Evolutionary conservation across 1,140 invertebrate species (phyloP).

Genomic region (Nymphalis io): DNA sequence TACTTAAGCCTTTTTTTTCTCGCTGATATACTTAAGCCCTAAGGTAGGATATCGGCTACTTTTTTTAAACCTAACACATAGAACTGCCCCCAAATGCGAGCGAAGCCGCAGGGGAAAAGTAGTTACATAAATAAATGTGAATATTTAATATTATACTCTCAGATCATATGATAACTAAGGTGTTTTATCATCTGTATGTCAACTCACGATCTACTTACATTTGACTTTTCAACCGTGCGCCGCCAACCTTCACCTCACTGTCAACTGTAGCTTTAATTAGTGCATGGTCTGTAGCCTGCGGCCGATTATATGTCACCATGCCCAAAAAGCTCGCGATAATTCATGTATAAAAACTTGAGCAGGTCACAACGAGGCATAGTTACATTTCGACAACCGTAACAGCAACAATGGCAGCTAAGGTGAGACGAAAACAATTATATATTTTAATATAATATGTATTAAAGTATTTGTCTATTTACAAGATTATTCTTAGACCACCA

Average conservation of each 20-base stretch:
- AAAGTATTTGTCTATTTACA: too few species aligned
- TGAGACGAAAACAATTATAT: conserved; percentile 17
- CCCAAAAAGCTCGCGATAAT: conserved; percentile 38
- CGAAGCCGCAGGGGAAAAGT: too few species aligned
- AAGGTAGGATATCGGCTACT: too few species aligned
- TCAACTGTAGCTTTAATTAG: conserved; percentile 47
- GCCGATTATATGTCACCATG: conserved; percentile 42
- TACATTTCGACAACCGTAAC: conserved; percentile 38
- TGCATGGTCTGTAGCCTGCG: conserved; percentile 32
- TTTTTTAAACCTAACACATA: too few species aligned
- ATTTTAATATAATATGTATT: too few species aligned
- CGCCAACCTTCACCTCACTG: conserved; percentile 50
- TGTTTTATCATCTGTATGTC: conserved; percentile 5
- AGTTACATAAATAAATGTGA: too few species aligned
- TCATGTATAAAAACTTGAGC: conserved; percentile 53
- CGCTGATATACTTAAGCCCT: too few species aligned
- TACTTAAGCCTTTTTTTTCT: too few species aligned
- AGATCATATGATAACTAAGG: conserved; percentile 1
- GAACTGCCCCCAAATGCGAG: too few species aligned
- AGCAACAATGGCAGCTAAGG: conserved; percentile 56
- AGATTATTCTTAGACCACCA: not conserved
- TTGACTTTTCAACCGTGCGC: conserved; percentile 20
- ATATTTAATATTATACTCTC: too few species aligned
- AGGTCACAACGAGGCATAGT: conserved; percentile 42
- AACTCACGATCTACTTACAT: conserved; percentile 27